These are phyloP conservation scores for Bombus waltoni DNA, from an alignment of 1,140 invertebrate species.

Conservation along the genomic window DNA sequence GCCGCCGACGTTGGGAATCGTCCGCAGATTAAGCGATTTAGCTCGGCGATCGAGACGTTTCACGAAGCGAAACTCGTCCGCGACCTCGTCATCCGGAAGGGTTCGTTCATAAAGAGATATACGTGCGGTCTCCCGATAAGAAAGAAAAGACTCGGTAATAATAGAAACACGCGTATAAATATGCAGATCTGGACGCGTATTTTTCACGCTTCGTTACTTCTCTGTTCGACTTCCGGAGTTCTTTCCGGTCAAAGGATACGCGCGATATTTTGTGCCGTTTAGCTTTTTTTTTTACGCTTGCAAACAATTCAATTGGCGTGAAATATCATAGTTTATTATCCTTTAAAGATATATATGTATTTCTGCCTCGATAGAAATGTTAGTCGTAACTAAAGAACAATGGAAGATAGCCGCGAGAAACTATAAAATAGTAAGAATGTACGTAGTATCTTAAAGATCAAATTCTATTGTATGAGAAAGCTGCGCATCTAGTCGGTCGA, in stretches of 20 bases:
- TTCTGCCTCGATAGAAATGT: neutral
- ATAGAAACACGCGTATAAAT: constrained; percentile 20
- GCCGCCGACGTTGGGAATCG: constrained; percentile 50
- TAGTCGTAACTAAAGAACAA: neutral
- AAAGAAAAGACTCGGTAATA: constrained; percentile 14
- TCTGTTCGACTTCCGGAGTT: constrained; percentile 37
- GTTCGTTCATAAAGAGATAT: neutral
- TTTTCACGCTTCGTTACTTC: constrained; percentile 50
- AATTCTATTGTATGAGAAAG: neutral
- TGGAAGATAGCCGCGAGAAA: neutral
- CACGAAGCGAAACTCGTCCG: neutral
- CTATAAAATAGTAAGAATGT: neutral
- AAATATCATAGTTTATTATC: neutral
- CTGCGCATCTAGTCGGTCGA: neutral
- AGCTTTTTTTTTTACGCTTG: neutral
- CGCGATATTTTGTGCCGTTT: neutral
- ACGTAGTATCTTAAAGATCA: neutral
- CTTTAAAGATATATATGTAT: neutral
- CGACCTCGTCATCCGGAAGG: neutral
- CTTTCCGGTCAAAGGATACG: neutral
- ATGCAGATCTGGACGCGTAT: constrained; percentile 43
- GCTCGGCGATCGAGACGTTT: neutral
- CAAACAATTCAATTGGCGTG: too few relatives aligned
- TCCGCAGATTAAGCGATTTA: constrained; percentile 39
- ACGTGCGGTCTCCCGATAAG: neutral